Evolutionary conservation across 2,113 vertebrate genomes (phyloP), one percentile per base, ranked within the genome.

Genomic region (Dasyornis broadbenti): DNA sequence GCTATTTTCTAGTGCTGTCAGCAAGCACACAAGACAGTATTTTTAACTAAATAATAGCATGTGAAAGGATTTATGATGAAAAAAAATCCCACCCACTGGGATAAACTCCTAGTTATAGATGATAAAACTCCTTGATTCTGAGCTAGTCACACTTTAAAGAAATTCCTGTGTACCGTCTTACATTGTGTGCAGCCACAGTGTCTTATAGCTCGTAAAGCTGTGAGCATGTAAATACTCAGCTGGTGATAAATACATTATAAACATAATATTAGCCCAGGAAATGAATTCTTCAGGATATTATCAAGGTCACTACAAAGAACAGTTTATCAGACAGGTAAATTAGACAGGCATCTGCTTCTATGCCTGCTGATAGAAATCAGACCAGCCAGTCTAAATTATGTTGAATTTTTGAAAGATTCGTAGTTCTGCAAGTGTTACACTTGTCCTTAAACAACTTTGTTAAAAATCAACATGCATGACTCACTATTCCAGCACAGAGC

Each of bases 1-100:
- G 16, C 50, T 57, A 10, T 33, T 22, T 76, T 78, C 8, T 52
- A 44, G 11, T 52, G 17, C 42, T 87, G 50, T 45, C 50, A 65
- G 23, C 30, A 73, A 60, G 64, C 50, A 95, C 50, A n/a, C 33
- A 81, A 60, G 40, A 30, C 19, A 68, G 31, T 81, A 93, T 86
- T 94, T 96, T 94, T 53, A 88, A 70, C 71, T 73, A 82, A 81
- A 80, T 90, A 90, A 77, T 44, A 78, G 54, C 22, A 80, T 71
- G 49, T 2, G 6, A 77, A 91, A 86, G 12, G 17, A 33, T 86
- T 88, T 73, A 44, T 4, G 14, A n/a, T 15, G 9, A 30, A 90
- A 73, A 77, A 50, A 72, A 56, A 59, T 47, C 50, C 63, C 54
- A 59, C 66, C 28, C 39, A 80, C 71, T 54, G 44, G 54, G 87